Percentiles rank a stretch among this genome's conserved stretches.
Conservation (phyloP, 1,140 invertebrate genomes). For the Drosophila nigrodunni region DNA sequence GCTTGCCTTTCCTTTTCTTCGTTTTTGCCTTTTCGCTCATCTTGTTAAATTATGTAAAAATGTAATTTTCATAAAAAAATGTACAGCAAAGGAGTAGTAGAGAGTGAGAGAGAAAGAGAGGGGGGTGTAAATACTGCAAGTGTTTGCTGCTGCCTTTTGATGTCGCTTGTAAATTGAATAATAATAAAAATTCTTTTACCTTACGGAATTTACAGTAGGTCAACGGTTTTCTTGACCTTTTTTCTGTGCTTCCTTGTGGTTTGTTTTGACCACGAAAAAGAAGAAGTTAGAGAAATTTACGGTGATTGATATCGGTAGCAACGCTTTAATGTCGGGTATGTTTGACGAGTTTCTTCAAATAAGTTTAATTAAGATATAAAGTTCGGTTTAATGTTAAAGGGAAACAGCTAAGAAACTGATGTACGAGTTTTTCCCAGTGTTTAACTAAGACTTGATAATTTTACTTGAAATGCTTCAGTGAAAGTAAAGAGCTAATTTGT, state of each 20-base stretch:
- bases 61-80: conserved; percentile 60
- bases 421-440: no score
- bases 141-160: conserved; percentile 57
- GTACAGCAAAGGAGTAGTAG: background rate
- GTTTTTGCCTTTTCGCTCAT: conserved; percentile 5
- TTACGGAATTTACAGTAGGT: conserved; percentile 27
- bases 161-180: conserved; percentile 69
- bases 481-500: no score
- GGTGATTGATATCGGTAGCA: background rate
- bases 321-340: background rate
- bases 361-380: background rate
- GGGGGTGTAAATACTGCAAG: conserved; percentile 54
- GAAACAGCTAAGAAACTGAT: no score
- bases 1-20: background rate
- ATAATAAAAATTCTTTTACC: conserved; percentile 58
- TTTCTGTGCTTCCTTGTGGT: background rate
- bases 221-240: conserved; percentile 37
- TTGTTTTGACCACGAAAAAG: background rate
- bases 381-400: background rate
- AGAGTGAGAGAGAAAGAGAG: background rate
- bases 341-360: no score
- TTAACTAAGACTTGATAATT: no score
- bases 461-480: no score
- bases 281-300: background rate
- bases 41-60: conserved; percentile 76